Percentiles rank a stretch among this genome's conserved stretches.
These are phyloP conservation scores for Caenorhabditis parvicauda DNA, from an alignment of 2,888 invertebrate species.

Conservation along the genomic window DNA sequence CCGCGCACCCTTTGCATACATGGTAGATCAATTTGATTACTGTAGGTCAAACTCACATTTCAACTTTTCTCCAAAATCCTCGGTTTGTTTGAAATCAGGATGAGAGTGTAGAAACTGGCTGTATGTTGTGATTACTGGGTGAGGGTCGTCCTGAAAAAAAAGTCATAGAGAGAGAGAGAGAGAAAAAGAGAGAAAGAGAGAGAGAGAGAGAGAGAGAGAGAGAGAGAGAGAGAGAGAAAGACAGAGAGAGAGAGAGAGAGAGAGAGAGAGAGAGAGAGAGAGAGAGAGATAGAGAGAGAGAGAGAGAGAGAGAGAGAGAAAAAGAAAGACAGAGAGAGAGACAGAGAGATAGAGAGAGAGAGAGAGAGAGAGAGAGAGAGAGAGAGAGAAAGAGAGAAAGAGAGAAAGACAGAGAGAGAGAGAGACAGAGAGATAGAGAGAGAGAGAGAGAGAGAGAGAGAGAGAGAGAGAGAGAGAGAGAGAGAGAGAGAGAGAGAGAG, in stretches of 20 bases:
- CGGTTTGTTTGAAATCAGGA: too few relatives aligned
- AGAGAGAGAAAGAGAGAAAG: too few relatives aligned
- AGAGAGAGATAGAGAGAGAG: slow-evolving; percentile 1
- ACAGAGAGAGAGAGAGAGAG: slow-evolving; percentile 5
- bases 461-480: too few relatives aligned
- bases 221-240: neutral
- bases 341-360: neutral
- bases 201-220: slow-evolving; percentile 1
- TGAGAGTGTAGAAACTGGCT: too few relatives aligned
- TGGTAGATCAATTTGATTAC: too few relatives aligned
- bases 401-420: neutral
- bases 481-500: too few relatives aligned
- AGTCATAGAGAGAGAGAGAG: slow-evolving; percentile 1
- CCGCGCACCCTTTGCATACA: too few relatives aligned
- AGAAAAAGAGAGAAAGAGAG: neutral
- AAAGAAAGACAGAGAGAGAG: neutral
- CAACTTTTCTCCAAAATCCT: too few relatives aligned
- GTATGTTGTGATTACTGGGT: too few relatives aligned
- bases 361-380: neutral
- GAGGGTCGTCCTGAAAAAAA: too few relatives aligned
- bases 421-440: neutral
- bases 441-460: neutral
- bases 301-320: slow-evolving; percentile 3
- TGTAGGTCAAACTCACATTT: too few relatives aligned
- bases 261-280: slow-evolving; percentile 9